Percentiles rank a stretch among this genome's conserved stretches.
phyloP scores from a whole-genome alignment of 2,113 vertebrate genomes.

The Notothenia rossii region DNA sequence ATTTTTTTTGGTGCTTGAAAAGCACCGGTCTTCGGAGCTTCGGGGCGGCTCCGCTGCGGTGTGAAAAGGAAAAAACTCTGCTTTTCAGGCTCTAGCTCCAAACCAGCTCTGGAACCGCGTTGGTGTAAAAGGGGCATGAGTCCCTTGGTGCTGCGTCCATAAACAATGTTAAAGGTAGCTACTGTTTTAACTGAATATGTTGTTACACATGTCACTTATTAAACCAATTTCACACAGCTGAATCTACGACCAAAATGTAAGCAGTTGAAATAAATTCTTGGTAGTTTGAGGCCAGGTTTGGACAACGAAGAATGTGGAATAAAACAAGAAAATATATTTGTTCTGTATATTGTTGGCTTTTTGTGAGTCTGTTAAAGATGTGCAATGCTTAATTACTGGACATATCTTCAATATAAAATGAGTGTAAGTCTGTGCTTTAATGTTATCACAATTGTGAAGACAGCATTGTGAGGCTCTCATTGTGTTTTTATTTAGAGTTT shows the following conservation, averaged over 20 bases:
- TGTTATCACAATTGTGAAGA: neutral
- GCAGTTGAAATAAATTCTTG: neutral
- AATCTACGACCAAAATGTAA: neutral
- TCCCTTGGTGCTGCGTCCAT: neutral
- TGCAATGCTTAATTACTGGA: neutral
- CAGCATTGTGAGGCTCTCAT: neutral
- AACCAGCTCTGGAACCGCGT: no score
- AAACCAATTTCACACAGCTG: neutral
- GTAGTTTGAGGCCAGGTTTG: neutral
- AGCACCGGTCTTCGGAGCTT: no score
- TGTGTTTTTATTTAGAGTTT: neutral
- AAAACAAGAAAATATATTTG: neutral
- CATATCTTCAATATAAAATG: neutral
- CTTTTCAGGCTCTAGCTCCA: no score
- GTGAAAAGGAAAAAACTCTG: no score
- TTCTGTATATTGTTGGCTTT: neutral
- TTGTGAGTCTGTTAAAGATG: neutral
- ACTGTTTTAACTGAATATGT: constrained; percentile 1
- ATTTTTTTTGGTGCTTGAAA: no score
- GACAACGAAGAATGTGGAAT: neutral
- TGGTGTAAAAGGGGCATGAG: neutral
- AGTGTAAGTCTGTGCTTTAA: neutral
- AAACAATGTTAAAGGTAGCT: neutral
- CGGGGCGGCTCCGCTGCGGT: no score
- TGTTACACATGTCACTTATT: neutral